Evolutionary conservation across 1,140 invertebrate species (phyloP), one percentile per base, ranked within the genome.

Genomic region (Psix sp.): DNA sequence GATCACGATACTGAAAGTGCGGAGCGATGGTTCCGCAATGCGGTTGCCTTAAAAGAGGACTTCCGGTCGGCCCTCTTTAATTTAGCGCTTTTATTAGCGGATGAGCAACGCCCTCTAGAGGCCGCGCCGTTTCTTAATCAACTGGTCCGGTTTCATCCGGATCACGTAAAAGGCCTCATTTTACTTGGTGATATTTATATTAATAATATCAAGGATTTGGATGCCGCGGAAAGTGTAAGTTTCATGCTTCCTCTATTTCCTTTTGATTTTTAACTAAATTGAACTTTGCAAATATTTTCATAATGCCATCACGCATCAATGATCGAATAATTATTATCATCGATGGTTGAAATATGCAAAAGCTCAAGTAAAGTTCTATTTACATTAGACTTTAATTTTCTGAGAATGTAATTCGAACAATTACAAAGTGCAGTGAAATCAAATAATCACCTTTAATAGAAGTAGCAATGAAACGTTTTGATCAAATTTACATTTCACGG

Each of bases 161-260:
- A 97, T 83, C 97, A 99, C 82, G 92, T 96, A 0, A 99, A 99
- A 88, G 97, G 96, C 13, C 88, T 98, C 6, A 97, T 98, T 65
- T 88, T 99, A 11, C 88, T 98, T 4, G 97, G 97, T 10, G 97
- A 99, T 82, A 97, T 99, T 77, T 98, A 98, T 84, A 96, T 99
- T 31, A 99, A 98, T 84, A 94, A 94, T 67, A 93, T 98, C 71
- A 98, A 98, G 82, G 96, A 99, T 86, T 84, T 98, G 77, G 94
- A 96, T 80, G 94, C 94, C 0, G 96, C 96, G 15, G 95, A 97
- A 88, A 94, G 92, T 82, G 94, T 95, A 85, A 91, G 90, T 88
- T 59, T 1, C 10, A 31, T 5, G 1, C 21, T 24, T 24, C 3
- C 21, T 3, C 21, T 24, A 24, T 24, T 24, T 24, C 21, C 7